Evolutionary conservation across 2,113 vertebrate genomes (phyloP), one percentile per base, ranked within the genome.

Genomic region (Amphilophus citrinellus): DNA sequence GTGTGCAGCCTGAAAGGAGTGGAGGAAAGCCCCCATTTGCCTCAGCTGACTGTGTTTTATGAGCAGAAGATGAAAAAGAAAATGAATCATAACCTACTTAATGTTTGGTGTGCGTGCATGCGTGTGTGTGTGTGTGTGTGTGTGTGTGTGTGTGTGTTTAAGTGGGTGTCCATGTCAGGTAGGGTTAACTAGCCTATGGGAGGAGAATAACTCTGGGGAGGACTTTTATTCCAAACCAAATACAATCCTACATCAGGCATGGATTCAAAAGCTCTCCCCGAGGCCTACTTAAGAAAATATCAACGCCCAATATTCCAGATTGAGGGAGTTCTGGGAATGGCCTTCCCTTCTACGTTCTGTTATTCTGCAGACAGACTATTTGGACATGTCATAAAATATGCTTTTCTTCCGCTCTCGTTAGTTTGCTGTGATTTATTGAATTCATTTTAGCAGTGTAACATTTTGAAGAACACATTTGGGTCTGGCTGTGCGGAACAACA

Each of bases 1-100:
- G 85, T 60, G 65, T 2, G 47, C 47, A 80, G 85, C 61, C 85
- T 84, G 83, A 93, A 83, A 83, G 37, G 75, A 89, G 59, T 37
- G 18, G 47, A 84, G 84, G 85, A 84, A 92, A 90, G 47, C 39
- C 76, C 85, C 80, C 80, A 76, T 87, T 90, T 66, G n/a, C 84
- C 88, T 50, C 61, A 62, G 76, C 62, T 79, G 84, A 73, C 88
- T 88, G 87, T 93, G 86, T 93, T 91, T 93, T 88, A 94, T 91
- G 90, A 86, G 82, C 81, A 89, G 85, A 92, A 17, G 61, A 91
- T 78, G 90, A 90, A 91, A 92, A 89, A 84, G 76, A 93, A 87
- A 94, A 92, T 94, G 83, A 95, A 95, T 94, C 93, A 92, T 89
- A 89, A 91, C 88, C 91, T 92, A 88, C 89, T 94, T 94, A 93